Base-by-base conservation (phyloP, 2,113 vertebrate genomes). In the Indri indri region DNA sequence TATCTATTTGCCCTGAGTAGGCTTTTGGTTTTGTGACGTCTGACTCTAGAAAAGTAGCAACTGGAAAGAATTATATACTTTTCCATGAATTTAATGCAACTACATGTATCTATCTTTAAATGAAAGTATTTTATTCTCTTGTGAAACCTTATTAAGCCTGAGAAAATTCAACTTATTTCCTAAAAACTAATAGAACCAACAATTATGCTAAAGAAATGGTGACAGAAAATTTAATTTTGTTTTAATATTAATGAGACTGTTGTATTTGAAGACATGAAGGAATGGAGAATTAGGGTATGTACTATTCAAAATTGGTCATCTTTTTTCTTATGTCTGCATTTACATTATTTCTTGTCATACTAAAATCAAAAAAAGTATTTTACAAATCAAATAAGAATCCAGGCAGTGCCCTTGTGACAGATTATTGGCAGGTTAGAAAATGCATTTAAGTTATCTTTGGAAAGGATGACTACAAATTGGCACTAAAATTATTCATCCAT, bases 381-480 rank as follows among this genome's bases (percentile, higher is more conserved):
- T 77, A 84, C 32, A 97, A 91, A 96, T 87, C 86, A 95, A 95
- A 85, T 91, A 94, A 89, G 32, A 97, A 88, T 42, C 50, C 25
- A 94, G 57, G 17, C 27, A 81, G 47, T 93, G 27, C 4, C 57
- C 9, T 70, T 95, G 54, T 95, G 97, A 97, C 76, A 97, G 70
- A 90, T 85, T 95, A 95, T 70, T 91, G 89, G 87, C 93, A 94
- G 61, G 18, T 63, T 79, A 32, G 18, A 90, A 96, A 96, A 94
- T 84, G 17, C 22, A 92, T 90, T 95, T 91, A 89, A 45, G 40
- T 77, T 91, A 93, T 94, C 93, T 96, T 97, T 90, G n/a, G 89
- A 86, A 96, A 96, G 2, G n/a, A 96, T 94, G 93, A 88, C 92
- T 96, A 91, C 65, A 96, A 92, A 97, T 82, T 93, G 87, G 45